Percentiles rank a stretch among this genome's conserved stretches.
phyloP scores from a whole-genome alignment of 2,797 vertebrate genomes.

The Takifugu ocellatus region DNA sequence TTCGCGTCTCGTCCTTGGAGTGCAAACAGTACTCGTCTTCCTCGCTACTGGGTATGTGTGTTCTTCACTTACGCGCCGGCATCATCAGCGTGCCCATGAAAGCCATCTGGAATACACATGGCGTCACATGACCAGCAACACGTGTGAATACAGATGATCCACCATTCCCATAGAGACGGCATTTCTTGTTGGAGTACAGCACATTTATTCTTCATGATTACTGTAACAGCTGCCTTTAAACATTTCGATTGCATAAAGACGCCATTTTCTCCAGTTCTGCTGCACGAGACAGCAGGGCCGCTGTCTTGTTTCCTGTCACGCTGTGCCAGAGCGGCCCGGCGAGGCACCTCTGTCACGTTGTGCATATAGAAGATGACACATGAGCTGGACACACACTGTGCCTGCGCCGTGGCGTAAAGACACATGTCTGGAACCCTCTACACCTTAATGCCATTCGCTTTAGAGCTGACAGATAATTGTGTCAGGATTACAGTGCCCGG shows the following conservation, averaged over 20 bases:
- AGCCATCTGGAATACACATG: too few relatives aligned
- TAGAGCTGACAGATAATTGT: constrained; percentile 42
- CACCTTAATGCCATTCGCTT: constrained; percentile 62
- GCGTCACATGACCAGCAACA: too few relatives aligned
- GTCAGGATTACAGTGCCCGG: constrained; percentile 48
- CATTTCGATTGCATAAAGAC: constrained; percentile 13
- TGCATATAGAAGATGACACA: constrained; percentile 58
- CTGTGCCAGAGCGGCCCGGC: constrained; percentile 20
- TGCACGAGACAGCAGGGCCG: not conserved
- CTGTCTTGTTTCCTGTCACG: constrained; percentile 11
- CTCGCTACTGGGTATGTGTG: too few relatives aligned
- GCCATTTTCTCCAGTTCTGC: constrained; percentile 1
- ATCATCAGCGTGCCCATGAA: too few relatives aligned
- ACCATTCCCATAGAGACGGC: too few relatives aligned
- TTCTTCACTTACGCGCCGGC: too few relatives aligned
- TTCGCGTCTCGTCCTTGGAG: too few relatives aligned
- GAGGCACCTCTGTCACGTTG: constrained; percentile 40
- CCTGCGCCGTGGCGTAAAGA: constrained; percentile 51
- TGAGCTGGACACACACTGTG: constrained; percentile 59
- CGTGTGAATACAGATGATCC: too few relatives aligned
- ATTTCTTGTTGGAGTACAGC: too few relatives aligned
- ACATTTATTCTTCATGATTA: constrained; percentile 1
- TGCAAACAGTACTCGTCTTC: too few relatives aligned
- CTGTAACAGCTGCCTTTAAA: constrained; percentile 12
- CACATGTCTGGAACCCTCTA: constrained; percentile 53